phyloP scores from a whole-genome alignment of 1,140 invertebrate species.

The Oedothorax gibbosus region DNA sequence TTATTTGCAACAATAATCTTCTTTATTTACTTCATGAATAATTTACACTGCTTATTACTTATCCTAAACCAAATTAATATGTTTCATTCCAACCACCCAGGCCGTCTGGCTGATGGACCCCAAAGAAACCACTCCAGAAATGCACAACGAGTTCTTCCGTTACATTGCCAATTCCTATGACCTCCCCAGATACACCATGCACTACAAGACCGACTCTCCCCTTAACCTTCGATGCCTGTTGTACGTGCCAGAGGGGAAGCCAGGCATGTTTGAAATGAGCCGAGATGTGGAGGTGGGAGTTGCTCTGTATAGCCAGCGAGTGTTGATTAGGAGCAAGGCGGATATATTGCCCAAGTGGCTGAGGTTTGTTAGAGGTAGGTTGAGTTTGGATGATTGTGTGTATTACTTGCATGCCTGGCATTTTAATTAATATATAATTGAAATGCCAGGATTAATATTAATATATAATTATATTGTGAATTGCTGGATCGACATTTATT shows the following conservation, averaged over 20 bases:
- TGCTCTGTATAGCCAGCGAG: constrained; percentile 86
- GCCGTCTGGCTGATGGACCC: constrained; percentile 94
- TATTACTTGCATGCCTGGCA: too few relatives aligned
- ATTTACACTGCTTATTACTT: too few relatives aligned
- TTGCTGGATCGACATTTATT: too few relatives aligned
- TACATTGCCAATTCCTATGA: constrained; percentile 89
- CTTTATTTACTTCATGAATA: too few relatives aligned
- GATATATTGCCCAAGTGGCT: constrained; percentile 95
- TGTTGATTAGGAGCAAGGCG: constrained; percentile 89
- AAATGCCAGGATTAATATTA: too few relatives aligned
- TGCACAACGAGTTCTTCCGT: constrained; percentile 89
- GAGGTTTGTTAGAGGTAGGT: constrained; percentile 87
- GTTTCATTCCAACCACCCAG: constrained; percentile 69
- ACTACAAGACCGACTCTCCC: constrained; percentile 90
- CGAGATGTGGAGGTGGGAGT: constrained; percentile 80
- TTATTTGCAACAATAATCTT: too few relatives aligned
- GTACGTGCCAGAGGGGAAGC: constrained; percentile 91
- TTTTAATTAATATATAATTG: too few relatives aligned
- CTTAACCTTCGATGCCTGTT: constrained; percentile 89
- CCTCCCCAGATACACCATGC: constrained; percentile 83
- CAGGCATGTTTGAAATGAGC: constrained; percentile 86
- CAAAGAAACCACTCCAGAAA: constrained; percentile 84
- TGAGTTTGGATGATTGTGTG: constrained; percentile 10
- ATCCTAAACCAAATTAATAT: too few relatives aligned
- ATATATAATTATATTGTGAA: too few relatives aligned